These are phyloP conservation scores for Pammene aurita DNA, from an alignment of 2,888 invertebrate species.

Conservation along the genomic window DNA sequence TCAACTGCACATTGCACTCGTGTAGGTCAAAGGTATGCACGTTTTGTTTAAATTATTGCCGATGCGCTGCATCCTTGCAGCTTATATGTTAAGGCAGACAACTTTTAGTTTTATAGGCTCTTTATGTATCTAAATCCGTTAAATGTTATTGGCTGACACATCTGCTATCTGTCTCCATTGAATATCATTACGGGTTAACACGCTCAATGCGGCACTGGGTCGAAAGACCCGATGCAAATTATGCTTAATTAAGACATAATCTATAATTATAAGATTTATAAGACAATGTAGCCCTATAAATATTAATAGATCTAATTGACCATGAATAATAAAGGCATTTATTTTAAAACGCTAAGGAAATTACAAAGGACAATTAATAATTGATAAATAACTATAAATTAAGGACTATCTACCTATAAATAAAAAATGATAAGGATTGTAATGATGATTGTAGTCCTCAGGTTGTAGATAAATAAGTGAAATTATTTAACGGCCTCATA, in stretches of 20 bases:
- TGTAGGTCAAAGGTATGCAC: slow-evolving; percentile 72
- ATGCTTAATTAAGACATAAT: neutral
- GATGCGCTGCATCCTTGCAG: slow-evolving; percentile 60
- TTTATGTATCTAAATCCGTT: slow-evolving; percentile 13
- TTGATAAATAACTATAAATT: too few species aligned
- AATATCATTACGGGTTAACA: neutral
- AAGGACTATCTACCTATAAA: too few species aligned
- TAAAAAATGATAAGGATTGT: too few species aligned
- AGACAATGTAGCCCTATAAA: too few species aligned
- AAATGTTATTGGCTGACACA: slow-evolving; percentile 29
- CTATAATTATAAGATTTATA: too few species aligned
- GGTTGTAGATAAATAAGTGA: too few species aligned
- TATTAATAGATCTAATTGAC: too few species aligned
- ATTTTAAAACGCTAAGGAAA: too few species aligned
- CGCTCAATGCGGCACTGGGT: neutral
- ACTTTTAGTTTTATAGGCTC: slow-evolving; percentile 58
- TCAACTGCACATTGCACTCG: slow-evolving; percentile 45
- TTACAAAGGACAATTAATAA: too few species aligned
- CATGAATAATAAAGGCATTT: too few species aligned
- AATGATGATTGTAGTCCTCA: too few species aligned
- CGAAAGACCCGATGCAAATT: neutral
- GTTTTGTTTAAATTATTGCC: slow-evolving; percentile 60
- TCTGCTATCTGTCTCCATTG: neutral
- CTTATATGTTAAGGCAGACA: slow-evolving; percentile 67
- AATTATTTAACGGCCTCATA: too few species aligned